phyloP scores from a whole-genome alignment of 2,797 vertebrate species.

The Xerus rutilus region DNA sequence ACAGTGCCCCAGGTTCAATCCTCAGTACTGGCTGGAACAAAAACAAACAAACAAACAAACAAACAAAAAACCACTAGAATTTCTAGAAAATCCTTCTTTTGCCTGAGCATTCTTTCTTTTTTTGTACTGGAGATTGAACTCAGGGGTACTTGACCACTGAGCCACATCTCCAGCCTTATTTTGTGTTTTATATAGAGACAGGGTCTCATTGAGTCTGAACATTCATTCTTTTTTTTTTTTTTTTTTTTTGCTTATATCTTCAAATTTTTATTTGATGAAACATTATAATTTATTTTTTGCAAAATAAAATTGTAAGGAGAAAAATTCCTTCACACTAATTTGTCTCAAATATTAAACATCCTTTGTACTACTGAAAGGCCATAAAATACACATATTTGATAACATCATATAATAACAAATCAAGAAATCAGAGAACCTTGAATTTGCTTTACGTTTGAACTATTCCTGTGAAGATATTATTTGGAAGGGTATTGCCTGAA shows the following conservation, averaged over 20 bases:
- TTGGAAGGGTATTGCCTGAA: background rate
- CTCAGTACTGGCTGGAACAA: no score
- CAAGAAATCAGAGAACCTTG: background rate
- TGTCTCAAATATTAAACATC: background rate
- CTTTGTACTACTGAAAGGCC: background rate
- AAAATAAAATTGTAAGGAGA: background rate
- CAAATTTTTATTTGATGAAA: background rate
- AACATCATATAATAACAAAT: background rate
- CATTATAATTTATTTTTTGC: background rate
- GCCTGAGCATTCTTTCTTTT: no score
- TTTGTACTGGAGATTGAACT: no score
- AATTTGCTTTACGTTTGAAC: background rate
- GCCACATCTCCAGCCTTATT: no score
- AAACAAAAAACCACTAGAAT: background rate
- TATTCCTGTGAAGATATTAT: background rate
- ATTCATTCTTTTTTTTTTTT: no score
- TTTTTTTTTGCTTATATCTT: background rate
- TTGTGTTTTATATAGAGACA: no score
- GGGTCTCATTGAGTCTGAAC: no score
- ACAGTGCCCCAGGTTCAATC: background rate
- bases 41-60: background rate
- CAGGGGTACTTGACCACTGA: no score
- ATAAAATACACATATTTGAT: background rate
- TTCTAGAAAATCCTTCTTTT: conserved; percentile 53
- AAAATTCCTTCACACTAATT: background rate